phyloP scores from a whole-genome alignment of 1,140 invertebrate genomes.

The Penaeus indicus region DNA sequence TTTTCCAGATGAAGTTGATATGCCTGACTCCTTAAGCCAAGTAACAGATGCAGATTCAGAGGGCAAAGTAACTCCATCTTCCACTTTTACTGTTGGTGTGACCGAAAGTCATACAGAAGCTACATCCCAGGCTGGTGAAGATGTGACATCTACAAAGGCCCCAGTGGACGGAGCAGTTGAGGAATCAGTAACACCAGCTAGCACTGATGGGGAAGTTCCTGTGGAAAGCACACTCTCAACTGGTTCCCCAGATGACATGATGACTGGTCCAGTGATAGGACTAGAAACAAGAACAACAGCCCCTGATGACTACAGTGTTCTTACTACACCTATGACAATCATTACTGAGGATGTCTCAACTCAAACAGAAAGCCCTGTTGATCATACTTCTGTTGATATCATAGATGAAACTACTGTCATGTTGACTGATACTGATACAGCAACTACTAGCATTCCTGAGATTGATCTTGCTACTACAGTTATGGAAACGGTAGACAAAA shows the following conservation, averaged over 20 bases:
- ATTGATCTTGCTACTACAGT: background rate
- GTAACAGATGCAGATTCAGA: constrained; percentile 3
- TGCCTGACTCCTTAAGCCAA: constrained; percentile 15
- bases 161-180: background rate
- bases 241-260: constrained; percentile 26
- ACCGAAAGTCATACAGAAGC: too few relatives aligned
- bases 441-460: background rate
- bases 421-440: background rate
- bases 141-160: background rate
- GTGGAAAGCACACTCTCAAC: background rate
- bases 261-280: constrained; percentile 32
- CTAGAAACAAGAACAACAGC: constrained; percentile 52
- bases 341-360: background rate
- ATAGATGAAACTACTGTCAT: too few relatives aligned
- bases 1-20: background rate
- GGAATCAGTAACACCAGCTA: too few relatives aligned
- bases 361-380: too few relatives aligned
- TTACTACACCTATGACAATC: constrained; percentile 39
- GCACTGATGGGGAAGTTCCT: too few relatives aligned
- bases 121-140: background rate
- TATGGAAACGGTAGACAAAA: background rate
- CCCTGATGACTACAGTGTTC: constrained; percentile 23
- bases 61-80: constrained; percentile 24
- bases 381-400: too few relatives aligned
- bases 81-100: background rate